Percentiles rank a stretch among this genome's conserved stretches.
These are phyloP conservation scores for Drosophila mercatorum DNA, from an alignment of 2,888 invertebrate genomes.

Conservation along the genomic window DNA sequence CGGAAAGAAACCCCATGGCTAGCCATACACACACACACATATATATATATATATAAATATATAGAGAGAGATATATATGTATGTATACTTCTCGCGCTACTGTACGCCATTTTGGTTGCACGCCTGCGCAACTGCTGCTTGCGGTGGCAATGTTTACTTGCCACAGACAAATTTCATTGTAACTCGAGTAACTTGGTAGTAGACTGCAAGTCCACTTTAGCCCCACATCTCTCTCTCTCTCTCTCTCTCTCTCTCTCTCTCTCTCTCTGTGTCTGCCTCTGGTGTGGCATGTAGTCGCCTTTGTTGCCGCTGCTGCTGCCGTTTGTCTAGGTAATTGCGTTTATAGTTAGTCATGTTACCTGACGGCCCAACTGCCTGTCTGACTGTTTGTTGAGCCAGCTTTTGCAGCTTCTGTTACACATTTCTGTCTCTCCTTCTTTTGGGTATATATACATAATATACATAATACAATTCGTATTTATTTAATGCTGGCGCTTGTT, in stretches of 20 bases:
- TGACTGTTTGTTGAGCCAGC: conserved; percentile 7
- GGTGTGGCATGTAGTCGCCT: conserved; percentile 72
- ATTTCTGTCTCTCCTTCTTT: conserved; percentile 22
- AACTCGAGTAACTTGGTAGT: conserved; percentile 83
- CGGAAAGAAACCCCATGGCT: conserved; percentile 51
- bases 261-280: conserved; percentile 7
- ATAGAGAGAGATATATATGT: too few species aligned
- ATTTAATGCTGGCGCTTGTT: conserved; percentile 56
- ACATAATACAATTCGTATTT: conserved; percentile 20
- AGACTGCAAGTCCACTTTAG: conserved; percentile 6
- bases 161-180: conserved; percentile 81
- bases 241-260: conserved; percentile 6
- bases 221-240: neutral
- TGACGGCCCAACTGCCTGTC: conserved; percentile 13
- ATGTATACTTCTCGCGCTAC: conserved; percentile 51
- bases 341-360: conserved; percentile 70
- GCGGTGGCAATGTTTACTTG: conserved; percentile 76
- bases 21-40: too few species aligned
- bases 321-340: conserved; percentile 77
- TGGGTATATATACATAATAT: neutral
- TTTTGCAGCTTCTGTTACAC: conserved; percentile 50
- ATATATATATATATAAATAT: neutral
- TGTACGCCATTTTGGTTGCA: conserved; percentile 72
- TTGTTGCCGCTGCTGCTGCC: conserved; percentile 56
- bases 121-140: conserved; percentile 70